phyloP scores from a whole-genome alignment of 2,113 vertebrate species.

The Piprites chloris region DNA sequence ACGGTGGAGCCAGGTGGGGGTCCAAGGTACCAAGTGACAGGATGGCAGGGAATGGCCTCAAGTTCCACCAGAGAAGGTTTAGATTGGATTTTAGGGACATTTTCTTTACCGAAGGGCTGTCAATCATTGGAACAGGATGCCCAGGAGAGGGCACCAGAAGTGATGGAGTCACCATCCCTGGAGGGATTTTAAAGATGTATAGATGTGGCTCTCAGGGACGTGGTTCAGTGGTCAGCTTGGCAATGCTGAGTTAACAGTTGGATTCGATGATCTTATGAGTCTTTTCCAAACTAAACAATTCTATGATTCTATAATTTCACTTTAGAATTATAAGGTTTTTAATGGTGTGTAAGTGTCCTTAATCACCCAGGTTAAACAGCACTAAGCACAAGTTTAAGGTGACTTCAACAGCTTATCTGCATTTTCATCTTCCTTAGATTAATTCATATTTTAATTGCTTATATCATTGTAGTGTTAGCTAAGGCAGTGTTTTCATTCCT shows the following conservation, averaged over 20 bases:
- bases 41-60: not conserved
- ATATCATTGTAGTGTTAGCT: constrained; percentile 45
- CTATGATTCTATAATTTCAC: not conserved
- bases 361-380: constrained; percentile 44
- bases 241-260: not conserved
- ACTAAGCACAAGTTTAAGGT: constrained; percentile 66
- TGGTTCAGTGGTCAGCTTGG: not conserved
- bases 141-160: not conserved
- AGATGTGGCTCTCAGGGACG: not conserved
- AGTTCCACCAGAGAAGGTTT: accelerated
- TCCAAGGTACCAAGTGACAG: not conserved
- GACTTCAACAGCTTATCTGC: constrained; percentile 50
- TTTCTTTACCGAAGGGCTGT: not conserved
- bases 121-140: not conserved
- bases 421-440: constrained; percentile 69
- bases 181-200: not conserved
- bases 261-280: not conserved
- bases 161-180: not conserved
- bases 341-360: constrained; percentile 64
- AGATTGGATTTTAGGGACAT: not conserved
- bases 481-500: constrained; percentile 48
- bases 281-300: not conserved
- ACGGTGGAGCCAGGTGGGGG: not conserved
- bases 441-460: constrained; percentile 71
- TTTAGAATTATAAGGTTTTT: constrained; percentile 34